phyloP scores from a whole-genome alignment of 2,797 vertebrate genomes.

The Merluccius polli region DNA sequence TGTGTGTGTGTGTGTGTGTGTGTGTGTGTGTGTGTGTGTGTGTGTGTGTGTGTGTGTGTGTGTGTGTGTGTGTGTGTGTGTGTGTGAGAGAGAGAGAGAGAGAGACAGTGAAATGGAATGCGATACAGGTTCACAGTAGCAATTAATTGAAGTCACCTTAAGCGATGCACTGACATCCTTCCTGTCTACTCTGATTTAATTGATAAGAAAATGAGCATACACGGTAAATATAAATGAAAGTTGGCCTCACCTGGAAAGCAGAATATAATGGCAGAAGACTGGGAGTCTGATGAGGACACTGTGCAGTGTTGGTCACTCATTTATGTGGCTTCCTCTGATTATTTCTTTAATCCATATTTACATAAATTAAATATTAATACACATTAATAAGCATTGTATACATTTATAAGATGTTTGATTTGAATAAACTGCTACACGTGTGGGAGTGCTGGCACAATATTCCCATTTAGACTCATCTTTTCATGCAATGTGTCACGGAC shows the following conservation, averaged over 20 bases:
- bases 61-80: too few species aligned
- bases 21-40: slow-evolving; percentile 22
- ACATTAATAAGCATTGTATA: neutral
- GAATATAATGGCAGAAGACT: neutral
- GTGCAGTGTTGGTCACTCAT: neutral
- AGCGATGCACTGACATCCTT: neutral
- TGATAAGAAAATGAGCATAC: neutral
- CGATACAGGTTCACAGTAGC: neutral
- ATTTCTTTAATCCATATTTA: neutral
- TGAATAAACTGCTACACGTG: too few species aligned
- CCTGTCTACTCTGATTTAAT: neutral
- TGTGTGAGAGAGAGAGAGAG: too few species aligned
- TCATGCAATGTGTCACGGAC: neutral
- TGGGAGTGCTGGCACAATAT: neutral
- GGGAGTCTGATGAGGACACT: neutral
- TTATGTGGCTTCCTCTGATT: neutral
- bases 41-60: neutral
- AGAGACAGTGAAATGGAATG: neutral
- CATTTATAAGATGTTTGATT: neutral
- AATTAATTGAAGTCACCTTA: neutral
- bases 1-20: slow-evolving; percentile 23
- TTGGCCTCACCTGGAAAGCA: neutral
- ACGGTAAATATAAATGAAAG: neutral
- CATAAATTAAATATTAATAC: neutral
- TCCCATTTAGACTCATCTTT: neutral